These are phyloP conservation scores for Maniola hyperantus DNA, from an alignment of 2,888 invertebrate species.

Conservation along the genomic window DNA sequence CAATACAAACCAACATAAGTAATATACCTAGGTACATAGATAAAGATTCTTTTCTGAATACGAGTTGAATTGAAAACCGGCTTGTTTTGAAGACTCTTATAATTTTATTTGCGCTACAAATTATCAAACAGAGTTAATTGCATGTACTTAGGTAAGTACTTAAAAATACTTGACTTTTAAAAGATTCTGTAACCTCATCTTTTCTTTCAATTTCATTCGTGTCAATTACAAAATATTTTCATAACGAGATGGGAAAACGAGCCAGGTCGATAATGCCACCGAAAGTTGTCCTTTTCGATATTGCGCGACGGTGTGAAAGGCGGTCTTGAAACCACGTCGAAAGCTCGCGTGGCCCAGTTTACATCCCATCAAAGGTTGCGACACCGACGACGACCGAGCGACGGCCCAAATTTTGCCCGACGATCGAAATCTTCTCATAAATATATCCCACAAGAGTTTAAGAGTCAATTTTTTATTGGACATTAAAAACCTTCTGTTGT, in stretches of 20 bases:
- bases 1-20: no score
- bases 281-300: slow-evolving; percentile 27
- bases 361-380: slow-evolving; percentile 39
- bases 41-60: no score
- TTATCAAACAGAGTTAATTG: neutral
- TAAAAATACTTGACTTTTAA: slow-evolving; percentile 1
- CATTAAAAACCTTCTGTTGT: slow-evolving; percentile 1
- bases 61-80: no score
- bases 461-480: neutral
- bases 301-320: slow-evolving; percentile 41
- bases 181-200: neutral
- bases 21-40: no score
- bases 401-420: slow-evolving; percentile 34
- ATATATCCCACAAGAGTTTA: slow-evolving; percentile 9
- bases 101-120: neutral
- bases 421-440: slow-evolving; percentile 24
- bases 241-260: slow-evolving; percentile 10
- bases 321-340: slow-evolving; percentile 39
- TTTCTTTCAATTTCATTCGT: neutral
- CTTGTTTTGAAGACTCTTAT: no score
- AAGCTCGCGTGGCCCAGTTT: slow-evolving; percentile 44
- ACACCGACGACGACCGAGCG: slow-evolving; percentile 32
- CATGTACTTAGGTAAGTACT: neutral
- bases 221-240: slow-evolving; percentile 2
- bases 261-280: slow-evolving; percentile 17